Percentiles rank a stretch among this genome's conserved stretches.
Evolutionary conservation across 2,797 vertebrate genomes (phyloP).

Genomic region (Myioborus melanocephalus): DNA sequence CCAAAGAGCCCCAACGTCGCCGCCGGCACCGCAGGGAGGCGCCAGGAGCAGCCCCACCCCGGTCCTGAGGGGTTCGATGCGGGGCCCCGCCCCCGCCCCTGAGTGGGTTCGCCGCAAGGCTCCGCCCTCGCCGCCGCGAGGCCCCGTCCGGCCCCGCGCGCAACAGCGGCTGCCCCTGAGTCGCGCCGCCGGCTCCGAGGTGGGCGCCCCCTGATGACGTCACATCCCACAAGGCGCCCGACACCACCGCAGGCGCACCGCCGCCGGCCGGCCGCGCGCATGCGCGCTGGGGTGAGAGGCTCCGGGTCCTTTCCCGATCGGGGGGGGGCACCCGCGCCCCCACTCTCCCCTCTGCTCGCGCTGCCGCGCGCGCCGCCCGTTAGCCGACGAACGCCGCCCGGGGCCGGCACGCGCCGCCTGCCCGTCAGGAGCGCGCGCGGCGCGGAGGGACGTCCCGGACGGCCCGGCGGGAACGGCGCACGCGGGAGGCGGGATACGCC

Average conservation of each 20-base stretch:
- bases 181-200: not conserved
- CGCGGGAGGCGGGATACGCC: no score
- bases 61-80: not conserved
- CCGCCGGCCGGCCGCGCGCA: not conserved
- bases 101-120: no score
- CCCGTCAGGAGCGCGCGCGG: not conserved
- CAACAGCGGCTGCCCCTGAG: no score
- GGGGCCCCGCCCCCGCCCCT: no score
- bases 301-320: no score
- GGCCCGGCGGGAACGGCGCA: not conserved
- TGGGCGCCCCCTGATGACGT: not conserved
- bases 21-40: no score
- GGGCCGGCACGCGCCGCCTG: not conserved
- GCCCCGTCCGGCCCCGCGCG: no score
- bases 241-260: fast-evolving
- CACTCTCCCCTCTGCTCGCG: not conserved
- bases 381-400: no score
- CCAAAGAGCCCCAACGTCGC: fast-evolving
- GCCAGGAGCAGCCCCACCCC: fast-evolving
- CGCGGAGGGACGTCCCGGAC: not conserved
- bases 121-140: no score
- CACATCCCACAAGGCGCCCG: fast-evolving
- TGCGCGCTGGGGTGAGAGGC: not conserved
- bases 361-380: no score
- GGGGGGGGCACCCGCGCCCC: not conserved